Evolutionary conservation across 2,888 invertebrate species (phyloP).

Genomic region (Lysandra coridon): DNA sequence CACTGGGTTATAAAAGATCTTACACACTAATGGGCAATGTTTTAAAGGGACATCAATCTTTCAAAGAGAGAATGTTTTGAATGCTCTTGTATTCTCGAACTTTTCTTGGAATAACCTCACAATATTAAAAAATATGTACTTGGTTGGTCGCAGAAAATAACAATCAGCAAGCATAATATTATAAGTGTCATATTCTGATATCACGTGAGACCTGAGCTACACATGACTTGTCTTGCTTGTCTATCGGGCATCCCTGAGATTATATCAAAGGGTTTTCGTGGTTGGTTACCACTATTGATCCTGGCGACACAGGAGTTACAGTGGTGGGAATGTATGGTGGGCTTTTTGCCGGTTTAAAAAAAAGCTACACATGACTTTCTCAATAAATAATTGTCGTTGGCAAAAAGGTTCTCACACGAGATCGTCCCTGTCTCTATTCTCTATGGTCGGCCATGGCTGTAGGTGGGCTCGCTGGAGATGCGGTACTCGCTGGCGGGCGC

Average conservation of each 20-base stretch:
- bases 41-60: not conserved
- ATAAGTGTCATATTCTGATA: not conserved
- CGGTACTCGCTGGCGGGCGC: slow-evolving; percentile 88
- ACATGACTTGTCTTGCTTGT: too few relatives aligned
- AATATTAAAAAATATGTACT: not conserved
- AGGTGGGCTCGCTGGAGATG: slow-evolving; percentile 83
- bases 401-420: not conserved
- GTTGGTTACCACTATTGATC: too few relatives aligned
- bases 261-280: too few relatives aligned
- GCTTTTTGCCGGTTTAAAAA: too few relatives aligned
- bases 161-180: not conserved
- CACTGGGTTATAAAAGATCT: not conserved
- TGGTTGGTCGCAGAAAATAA: not conserved
- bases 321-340: too few relatives aligned
- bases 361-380: not conserved
- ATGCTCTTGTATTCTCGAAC: not conserved
- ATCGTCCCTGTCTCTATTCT: slow-evolving; percentile 1
- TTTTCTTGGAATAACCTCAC: not conserved
- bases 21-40: not conserved
- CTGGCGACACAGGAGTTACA: too few relatives aligned
- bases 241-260: too few relatives aligned
- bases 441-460: slow-evolving; percentile 41
- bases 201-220: not conserved
- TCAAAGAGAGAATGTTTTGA: not conserved
- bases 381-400: not conserved